Conservation (phyloP, 2,113 vertebrate species). For the Erpornis zantholeuca region DNA sequence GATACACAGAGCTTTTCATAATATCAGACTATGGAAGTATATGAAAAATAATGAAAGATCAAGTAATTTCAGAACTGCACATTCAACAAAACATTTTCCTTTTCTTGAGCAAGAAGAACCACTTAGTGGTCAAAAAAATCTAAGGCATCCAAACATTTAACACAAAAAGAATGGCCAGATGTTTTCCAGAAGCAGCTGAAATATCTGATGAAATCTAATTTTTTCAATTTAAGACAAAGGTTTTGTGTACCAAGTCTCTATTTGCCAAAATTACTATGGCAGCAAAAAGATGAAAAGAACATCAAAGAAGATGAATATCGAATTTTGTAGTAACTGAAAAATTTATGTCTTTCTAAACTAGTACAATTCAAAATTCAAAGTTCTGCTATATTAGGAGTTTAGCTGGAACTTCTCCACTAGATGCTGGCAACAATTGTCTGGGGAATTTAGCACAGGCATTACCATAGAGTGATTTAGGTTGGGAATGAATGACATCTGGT, state of each 20-base stretch:
- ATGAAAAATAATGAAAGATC: not conserved
- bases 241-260: not conserved
- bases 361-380: not conserved
- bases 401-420: not conserved
- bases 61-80: not conserved
- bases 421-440: not conserved
- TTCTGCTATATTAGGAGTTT: not conserved
- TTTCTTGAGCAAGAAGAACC: not conserved
- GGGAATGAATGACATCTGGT: not conserved
- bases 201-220: not conserved
- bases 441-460: not conserved
- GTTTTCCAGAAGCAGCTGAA: not conserved
- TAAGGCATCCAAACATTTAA: not conserved
- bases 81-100: not conserved
- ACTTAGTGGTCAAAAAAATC: not conserved
- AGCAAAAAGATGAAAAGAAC: not conserved
- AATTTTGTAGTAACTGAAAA: not conserved
- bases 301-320: not conserved
- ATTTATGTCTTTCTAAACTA: not conserved
- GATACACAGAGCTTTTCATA: not conserved
- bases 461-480: not conserved
- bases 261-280: not conserved
- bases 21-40: not conserved
- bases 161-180: not conserved
- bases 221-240: not conserved